A percentile compares a stretch with the other conserved stretches of the same genome.
phyloP scores from a whole-genome alignment of 2,113 vertebrate species.

The Eclectus roratus region DNA sequence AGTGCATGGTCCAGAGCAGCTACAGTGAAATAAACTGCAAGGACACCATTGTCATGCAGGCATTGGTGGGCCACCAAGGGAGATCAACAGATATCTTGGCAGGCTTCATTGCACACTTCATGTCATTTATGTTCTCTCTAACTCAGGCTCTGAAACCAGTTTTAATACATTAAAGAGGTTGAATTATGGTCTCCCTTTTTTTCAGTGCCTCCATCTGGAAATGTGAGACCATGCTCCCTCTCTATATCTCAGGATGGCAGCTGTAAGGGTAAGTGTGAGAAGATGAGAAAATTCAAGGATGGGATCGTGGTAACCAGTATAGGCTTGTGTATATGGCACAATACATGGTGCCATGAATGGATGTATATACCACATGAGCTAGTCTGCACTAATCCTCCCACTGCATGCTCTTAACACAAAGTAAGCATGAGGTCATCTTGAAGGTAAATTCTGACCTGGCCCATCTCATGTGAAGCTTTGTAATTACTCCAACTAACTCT shows the following conservation, averaged over 20 bases:
- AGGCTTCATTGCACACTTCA: not conserved
- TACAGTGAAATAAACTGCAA: not conserved
- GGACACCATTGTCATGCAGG: not conserved
- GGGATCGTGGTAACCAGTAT: not conserved
- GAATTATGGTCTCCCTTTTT: not conserved
- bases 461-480: accelerated
- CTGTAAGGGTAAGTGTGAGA: not conserved
- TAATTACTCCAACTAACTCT: not conserved
- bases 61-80: not conserved
- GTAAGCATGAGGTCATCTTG: not conserved
- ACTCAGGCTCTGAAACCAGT: not conserved
- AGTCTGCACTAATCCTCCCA: not conserved
- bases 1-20: not conserved
- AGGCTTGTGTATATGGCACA: not conserved
- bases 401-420: not conserved
- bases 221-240: not conserved
- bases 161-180: not conserved
- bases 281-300: not conserved
- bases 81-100: not conserved
- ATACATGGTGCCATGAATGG: accelerated
- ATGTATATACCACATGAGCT: accelerated
- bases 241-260: not conserved
- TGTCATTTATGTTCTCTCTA: not conserved
- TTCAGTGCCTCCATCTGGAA: not conserved
- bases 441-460: not conserved